Percentiles rank a stretch among this genome's conserved stretches.
phyloP scores from a whole-genome alignment of 1,140 invertebrate species.

The Colletes latitarsis region DNA sequence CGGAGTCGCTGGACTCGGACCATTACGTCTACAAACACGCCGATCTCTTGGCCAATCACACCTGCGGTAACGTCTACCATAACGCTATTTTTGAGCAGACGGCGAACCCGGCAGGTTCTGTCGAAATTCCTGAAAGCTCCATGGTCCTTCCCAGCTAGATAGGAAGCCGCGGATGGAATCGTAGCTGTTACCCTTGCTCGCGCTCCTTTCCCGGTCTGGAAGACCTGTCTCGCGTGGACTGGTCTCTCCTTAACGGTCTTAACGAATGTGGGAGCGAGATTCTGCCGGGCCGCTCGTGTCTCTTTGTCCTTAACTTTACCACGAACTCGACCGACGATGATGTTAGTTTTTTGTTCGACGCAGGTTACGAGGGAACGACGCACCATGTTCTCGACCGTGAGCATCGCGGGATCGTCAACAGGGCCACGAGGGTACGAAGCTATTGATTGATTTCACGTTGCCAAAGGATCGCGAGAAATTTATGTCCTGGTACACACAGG shows the following conservation, averaged over 20 bases:
- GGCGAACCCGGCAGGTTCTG: no score
- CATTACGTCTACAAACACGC: constrained; percentile 88
- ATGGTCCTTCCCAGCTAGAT: neutral
- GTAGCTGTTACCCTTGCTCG: constrained; percentile 16
- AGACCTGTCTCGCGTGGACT: constrained; percentile 53
- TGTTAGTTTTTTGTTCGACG: constrained; percentile 67
- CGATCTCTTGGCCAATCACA: constrained; percentile 85
- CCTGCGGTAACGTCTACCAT: constrained; percentile 83
- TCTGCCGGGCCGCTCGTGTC: constrained; percentile 45
- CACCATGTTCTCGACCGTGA: constrained; percentile 71
- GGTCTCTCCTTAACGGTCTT: constrained; percentile 76
- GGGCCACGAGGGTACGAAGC: constrained; percentile 69
- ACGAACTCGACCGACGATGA: constrained; percentile 38
- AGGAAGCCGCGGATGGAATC: neutral
- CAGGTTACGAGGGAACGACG: constrained; percentile 81
- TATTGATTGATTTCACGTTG: neutral
- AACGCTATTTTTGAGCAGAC: no score
- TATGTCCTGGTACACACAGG: neutral
- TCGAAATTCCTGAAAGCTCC: neutral
- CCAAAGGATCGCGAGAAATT: neutral
- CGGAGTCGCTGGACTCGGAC: constrained; percentile 77
- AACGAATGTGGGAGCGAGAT: constrained; percentile 69
- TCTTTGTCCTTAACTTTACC: constrained; percentile 48
- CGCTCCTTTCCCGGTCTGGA: constrained; percentile 52
- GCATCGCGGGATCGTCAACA: constrained; percentile 51